phyloP scores from a whole-genome alignment of 1,140 invertebrate genomes.

The Orussus abietinus region DNA sequence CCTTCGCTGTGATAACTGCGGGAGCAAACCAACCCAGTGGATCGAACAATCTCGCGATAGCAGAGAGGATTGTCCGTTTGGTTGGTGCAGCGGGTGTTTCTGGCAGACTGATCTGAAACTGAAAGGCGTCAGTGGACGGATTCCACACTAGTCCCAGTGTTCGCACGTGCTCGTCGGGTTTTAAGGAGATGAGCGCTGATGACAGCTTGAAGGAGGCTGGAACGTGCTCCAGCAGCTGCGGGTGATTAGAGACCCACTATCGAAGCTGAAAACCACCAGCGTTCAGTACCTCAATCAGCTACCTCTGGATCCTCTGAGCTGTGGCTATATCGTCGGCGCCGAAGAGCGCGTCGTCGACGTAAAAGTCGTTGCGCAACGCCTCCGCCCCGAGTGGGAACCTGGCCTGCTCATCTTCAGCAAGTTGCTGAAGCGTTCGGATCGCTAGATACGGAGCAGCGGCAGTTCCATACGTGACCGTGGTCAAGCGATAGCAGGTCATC shows the following conservation, averaged over 20 bases:
- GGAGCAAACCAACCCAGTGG: too few species aligned
- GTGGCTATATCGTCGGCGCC: constrained; percentile 6
- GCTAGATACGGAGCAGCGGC: constrained; percentile 34
- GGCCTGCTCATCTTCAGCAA: constrained; percentile 11
- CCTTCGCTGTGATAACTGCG: not conserved
- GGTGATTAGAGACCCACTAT: constrained; percentile 17
- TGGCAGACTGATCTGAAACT: not conserved
- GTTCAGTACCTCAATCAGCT: constrained; percentile 11
- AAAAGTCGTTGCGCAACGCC: constrained; percentile 11
- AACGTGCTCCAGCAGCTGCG: constrained; percentile 11
- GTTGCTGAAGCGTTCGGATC: constrained; percentile 21
- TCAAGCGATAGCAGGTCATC: constrained; percentile 17
- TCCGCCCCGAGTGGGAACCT: constrained; percentile 2
- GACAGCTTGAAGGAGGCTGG: constrained; percentile 1
- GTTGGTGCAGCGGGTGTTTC: not conserved
- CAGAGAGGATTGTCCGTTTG: not conserved
- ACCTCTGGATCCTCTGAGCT: not conserved
- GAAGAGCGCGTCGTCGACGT: constrained; percentile 24
- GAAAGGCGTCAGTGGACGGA: constrained; percentile 13
- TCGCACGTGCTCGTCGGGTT: constrained; percentile 9
- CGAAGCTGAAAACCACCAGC: constrained; percentile 11
- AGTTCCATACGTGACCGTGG: constrained; percentile 27
- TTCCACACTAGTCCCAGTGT: constrained; percentile 20
- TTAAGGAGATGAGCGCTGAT: constrained; percentile 9
- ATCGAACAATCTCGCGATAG: too few species aligned